phyloP scores from a whole-genome alignment of 2,113 vertebrate genomes.

The Erpornis zantholeuca region DNA sequence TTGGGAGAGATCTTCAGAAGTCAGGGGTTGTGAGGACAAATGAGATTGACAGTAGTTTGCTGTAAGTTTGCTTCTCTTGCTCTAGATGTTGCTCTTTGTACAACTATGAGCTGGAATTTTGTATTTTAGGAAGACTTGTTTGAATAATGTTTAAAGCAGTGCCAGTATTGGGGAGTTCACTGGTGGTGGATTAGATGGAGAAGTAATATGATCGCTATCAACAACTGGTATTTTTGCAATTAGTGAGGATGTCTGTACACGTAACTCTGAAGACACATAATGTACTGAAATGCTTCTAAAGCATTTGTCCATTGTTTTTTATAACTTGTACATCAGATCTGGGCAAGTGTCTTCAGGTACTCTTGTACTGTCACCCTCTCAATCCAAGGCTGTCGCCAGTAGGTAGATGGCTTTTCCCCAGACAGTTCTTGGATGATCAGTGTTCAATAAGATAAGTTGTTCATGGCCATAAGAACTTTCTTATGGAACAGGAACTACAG shows the following conservation, averaged over 20 bases:
- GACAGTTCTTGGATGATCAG: neutral
- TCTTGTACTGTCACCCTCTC: neutral
- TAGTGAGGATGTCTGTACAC: neutral
- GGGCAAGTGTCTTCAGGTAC: neutral
- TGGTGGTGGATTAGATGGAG: neutral
- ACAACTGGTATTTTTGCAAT: neutral
- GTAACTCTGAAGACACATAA: neutral
- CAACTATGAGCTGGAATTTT: neutral
- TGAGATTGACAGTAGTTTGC: neutral
- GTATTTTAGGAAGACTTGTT: neutral
- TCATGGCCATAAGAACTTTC: neutral
- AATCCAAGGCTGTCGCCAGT: neutral
- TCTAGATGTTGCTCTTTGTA: neutral
- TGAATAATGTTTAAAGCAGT: neutral
- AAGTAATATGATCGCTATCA: neutral
- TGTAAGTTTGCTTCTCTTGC: neutral
- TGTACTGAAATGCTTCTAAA: neutral
- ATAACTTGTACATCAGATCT: neutral
- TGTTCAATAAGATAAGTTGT: neutral
- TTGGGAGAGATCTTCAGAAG: neutral
- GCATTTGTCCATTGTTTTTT: neutral
- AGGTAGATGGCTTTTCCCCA: neutral
- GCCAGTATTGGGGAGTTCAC: neutral
- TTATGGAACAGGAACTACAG: neutral
- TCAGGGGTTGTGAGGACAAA: neutral